These are phyloP conservation scores for Odontomyia ornata DNA, from an alignment of 2,888 invertebrate species.

Conservation along the genomic window DNA sequence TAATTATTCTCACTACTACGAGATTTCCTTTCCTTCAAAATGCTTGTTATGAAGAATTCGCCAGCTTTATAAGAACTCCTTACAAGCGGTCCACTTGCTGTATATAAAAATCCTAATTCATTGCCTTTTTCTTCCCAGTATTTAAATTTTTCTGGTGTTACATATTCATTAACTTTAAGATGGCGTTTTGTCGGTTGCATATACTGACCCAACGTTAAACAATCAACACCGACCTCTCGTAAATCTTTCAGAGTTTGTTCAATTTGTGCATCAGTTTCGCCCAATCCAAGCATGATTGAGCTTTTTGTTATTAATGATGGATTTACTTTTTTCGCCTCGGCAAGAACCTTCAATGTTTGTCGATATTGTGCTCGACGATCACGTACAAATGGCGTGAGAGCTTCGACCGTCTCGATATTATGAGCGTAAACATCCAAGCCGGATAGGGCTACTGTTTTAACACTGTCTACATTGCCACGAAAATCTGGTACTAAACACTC, in stretches of 20 bases:
- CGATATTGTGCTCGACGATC: constrained; percentile 92
- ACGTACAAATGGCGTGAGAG: constrained; percentile 88
- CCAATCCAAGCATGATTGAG: constrained; percentile 97
- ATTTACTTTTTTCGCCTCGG: constrained; percentile 82
- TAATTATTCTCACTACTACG: constrained; percentile 41
- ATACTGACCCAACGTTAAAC: constrained; percentile 96
- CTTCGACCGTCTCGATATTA: constrained; percentile 96
- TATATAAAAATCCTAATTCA: constrained; percentile 91
- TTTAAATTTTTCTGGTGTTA: constrained; percentile 92
- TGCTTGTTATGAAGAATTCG: constrained; percentile 87
- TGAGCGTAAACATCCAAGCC: constrained; percentile 98
- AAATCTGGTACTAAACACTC: constrained; percentile 99
- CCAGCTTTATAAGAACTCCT: constrained; percentile 98
- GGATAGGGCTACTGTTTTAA: constrained; percentile 78
- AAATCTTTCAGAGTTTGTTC: constrained; percentile 88
- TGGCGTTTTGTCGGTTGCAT: constrained; percentile 99
- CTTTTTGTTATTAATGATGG: constrained; percentile 92
- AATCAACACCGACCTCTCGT: constrained; percentile 85
- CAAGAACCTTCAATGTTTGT: constrained; percentile 86
- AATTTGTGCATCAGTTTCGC: constrained; percentile 88
- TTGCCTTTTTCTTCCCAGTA: constrained; percentile 85
- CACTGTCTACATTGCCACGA: constrained; percentile 78
- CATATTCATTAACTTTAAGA: constrained; percentile 93
- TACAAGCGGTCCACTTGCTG: constrained; percentile 97
- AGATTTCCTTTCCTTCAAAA: constrained; percentile 70